Percentiles rank a stretch among this genome's conserved stretches.
phyloP scores from a whole-genome alignment of 1,140 invertebrate genomes.

The Penaeus chinensis region DNA sequence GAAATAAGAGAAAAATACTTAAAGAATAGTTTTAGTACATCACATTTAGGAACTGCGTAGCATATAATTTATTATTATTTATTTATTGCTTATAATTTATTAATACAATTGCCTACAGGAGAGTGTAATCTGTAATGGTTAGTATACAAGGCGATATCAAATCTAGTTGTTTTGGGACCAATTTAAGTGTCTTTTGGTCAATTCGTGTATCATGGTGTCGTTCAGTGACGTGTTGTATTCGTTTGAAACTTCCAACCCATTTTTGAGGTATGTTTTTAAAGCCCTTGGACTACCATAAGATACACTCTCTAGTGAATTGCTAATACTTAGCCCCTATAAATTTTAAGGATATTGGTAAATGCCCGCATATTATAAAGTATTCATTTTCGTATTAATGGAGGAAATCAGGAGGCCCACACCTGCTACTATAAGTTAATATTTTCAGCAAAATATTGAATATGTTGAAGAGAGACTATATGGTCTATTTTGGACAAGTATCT shows the following conservation, averaged over 20 bases:
- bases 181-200: constrained; percentile 59
- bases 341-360: constrained; percentile 60
- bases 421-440: constrained; percentile 53
- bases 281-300: constrained; percentile 53
- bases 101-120: constrained; percentile 61
- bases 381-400: constrained; percentile 60
- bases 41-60: constrained; percentile 61
- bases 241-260: constrained; percentile 54
- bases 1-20: constrained; percentile 60
- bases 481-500: constrained; percentile 28
- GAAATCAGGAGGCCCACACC: constrained; percentile 53
- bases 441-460: constrained; percentile 38
- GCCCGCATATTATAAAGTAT: constrained; percentile 60
- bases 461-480: constrained; percentile 21
- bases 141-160: constrained; percentile 54
- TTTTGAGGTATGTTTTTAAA: constrained; percentile 55
- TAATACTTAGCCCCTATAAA: constrained; percentile 61
- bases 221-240: constrained; percentile 58
- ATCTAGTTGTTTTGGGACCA: constrained; percentile 57
- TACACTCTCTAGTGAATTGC: constrained; percentile 59
- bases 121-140: constrained; percentile 58
- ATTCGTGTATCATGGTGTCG: constrained; percentile 56
- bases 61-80: constrained; percentile 62
- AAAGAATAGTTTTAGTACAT: constrained; percentile 62
- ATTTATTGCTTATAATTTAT: constrained; percentile 62